A percentile compares a stretch with the other conserved stretches of the same genome.
phyloP scores from a whole-genome alignment of 2,797 vertebrate genomes.

The Chloroceryle amazona region DNA sequence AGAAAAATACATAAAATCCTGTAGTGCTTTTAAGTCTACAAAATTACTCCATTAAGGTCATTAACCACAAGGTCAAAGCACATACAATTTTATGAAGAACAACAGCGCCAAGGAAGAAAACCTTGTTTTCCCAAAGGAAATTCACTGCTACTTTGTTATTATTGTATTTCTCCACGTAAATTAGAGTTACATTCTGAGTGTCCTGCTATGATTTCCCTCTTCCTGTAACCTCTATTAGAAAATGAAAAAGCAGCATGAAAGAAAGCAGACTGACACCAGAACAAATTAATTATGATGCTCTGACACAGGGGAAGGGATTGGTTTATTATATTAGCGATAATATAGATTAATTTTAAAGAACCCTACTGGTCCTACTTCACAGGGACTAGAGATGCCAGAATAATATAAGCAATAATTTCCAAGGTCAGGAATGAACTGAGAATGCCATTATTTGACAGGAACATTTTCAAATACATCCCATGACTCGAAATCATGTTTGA shows the following conservation, averaged over 20 bases:
- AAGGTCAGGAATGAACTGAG: conserved; percentile 9
- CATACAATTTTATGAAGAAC: neutral
- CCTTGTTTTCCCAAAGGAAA: conserved; percentile 33
- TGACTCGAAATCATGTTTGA: neutral
- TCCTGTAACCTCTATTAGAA: conserved; percentile 18
- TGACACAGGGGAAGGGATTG: neutral
- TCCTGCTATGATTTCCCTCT: conserved; percentile 10
- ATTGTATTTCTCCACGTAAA: conserved; percentile 28
- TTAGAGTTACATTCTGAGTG: conserved; percentile 6
- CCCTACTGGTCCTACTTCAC: neutral
- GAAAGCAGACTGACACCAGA: conserved; percentile 26
- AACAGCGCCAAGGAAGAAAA: neutral
- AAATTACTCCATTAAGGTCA: neutral
- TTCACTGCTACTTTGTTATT: conserved; percentile 1
- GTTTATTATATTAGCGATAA: neutral
- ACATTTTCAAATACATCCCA: conserved; percentile 1
- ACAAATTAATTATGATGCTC: conserved; percentile 40
- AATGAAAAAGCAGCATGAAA: conserved; percentile 51
- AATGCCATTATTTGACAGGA: neutral
- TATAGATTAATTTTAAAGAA: conserved; percentile 33
- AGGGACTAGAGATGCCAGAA: neutral
- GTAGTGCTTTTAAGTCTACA: neutral
- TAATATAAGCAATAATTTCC: neutral
- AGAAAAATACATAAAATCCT: conserved; percentile 14
- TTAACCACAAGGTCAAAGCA: conserved; percentile 6